These are phyloP conservation scores for Ctenomys sociabilis DNA, from an alignment of 2,113 vertebrate species.

Conservation along the genomic window DNA sequence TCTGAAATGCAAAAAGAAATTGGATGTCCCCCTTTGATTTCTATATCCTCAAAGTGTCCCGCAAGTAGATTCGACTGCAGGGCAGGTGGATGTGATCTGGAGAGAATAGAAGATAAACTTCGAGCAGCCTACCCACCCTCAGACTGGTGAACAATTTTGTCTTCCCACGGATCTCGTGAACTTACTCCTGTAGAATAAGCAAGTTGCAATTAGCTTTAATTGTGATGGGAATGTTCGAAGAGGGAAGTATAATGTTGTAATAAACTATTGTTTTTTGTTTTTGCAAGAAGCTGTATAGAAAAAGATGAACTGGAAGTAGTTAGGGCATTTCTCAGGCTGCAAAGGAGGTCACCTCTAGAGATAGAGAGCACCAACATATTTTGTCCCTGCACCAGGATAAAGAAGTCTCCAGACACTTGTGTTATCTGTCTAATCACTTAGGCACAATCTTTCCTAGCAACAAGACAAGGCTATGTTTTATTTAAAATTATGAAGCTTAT, in stretches of 20 bases:
- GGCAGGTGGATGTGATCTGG: neutral
- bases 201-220: neutral
- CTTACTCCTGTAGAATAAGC: neutral
- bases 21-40: neutral
- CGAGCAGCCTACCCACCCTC: neutral
- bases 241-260: neutral
- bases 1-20: neutral
- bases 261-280: neutral
- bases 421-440: neutral
- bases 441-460: neutral
- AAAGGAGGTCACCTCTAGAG: neutral
- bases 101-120: neutral
- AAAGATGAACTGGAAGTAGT: neutral
- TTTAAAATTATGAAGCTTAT: neutral
- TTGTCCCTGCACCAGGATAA: neutral
- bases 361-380: neutral
- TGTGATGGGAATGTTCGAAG: neutral
- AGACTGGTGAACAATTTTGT: neutral
- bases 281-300: neutral
- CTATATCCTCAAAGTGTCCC: neutral
- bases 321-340: neutral
- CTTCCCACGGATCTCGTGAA: neutral
- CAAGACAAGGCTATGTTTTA: neutral
- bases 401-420: neutral
- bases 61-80: neutral